Evolutionary conservation across 2,113 vertebrate genomes (phyloP), one percentile per base, ranked within the genome.

Genomic region (Passerina amoena): DNA sequence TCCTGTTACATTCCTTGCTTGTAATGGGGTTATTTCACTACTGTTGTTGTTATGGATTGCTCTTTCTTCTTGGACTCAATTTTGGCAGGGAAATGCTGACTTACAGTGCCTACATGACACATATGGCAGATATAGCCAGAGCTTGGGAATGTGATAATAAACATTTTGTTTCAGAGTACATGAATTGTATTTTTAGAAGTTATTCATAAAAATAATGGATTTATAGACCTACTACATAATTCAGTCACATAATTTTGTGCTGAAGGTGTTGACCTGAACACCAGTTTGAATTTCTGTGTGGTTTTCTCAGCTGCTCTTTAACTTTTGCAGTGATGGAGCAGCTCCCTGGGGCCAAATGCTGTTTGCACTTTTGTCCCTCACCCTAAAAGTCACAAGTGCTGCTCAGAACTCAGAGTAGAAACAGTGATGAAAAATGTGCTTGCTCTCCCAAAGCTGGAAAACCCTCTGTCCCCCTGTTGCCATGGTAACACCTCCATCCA

Each of bases 401-500:
- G 44, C 81, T 57, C 33, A 23, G 70, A 63, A 44, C 53, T 72
- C 10, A 4, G 63, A 27, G 53, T 3, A 47, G 73, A 80, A 79
- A 38, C 60, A 24, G 40, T n/a, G 66, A 60, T 86, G 92, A 82
- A 76, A 88, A 93, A 84, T 59, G 40, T 3, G 2, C 65, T 82
- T 79, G 47, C 48, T 86, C 60, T 85, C 65, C 70, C 78, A 85
- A 75, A 92, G 61, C 86, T 71, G 73, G 88, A 71, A 89, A 85
- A 86, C 42, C 86, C 87, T 85, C 50, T 69, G 70, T 92, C 83
- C 84, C 76, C 11, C 40, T 2, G 94, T 98, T 96, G 93, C 83
- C 92, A 95, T 96, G 92, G 96, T 37, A 97, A 97, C 96, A 27
- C 25, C 82, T 92, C 80, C 42, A 71, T 71, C 91, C 57, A 75